Conservation (phyloP, 2,888 invertebrate genomes). For the Meganola albula region DNA sequence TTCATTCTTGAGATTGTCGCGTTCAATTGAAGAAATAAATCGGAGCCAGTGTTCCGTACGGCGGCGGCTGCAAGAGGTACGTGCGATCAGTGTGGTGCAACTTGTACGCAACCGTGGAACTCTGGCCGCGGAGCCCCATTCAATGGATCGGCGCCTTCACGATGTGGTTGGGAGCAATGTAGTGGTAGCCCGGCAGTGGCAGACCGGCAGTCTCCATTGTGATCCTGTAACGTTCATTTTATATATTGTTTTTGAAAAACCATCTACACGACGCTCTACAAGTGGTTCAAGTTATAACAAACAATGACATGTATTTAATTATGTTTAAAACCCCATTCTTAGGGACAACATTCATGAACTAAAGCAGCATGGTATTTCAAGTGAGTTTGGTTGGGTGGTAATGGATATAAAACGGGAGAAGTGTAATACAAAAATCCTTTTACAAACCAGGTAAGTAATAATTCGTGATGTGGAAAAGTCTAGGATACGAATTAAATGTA, state of each 20-base stretch:
- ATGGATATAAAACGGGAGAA: slow-evolving; percentile 38
- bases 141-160: slow-evolving; percentile 95
- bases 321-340: slow-evolving; percentile 24
- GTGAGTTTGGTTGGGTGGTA: slow-evolving; percentile 36
- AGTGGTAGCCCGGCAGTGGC: slow-evolving; percentile 93
- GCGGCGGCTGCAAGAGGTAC: slow-evolving; percentile 46
- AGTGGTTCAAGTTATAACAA: background rate
- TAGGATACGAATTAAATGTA: slow-evolving; percentile 68
- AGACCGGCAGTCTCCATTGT: slow-evolving; percentile 96
- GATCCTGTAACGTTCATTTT: slow-evolving; percentile 90
- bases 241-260: too few species aligned
- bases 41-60: slow-evolving; percentile 60
- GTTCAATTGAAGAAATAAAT: slow-evolving; percentile 63
- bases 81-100: slow-evolving; percentile 37
- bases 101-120: slow-evolving; percentile 43
- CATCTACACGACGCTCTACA: slow-evolving; percentile 3
- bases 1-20: slow-evolving; percentile 45
- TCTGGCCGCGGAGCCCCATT: slow-evolving; percentile 65
- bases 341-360: slow-evolving; percentile 17
- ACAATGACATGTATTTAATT: background rate
- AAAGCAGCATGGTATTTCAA: slow-evolving; percentile 25
- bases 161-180: slow-evolving; percentile 94
- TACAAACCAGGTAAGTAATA: slow-evolving; percentile 13
- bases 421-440: slow-evolving; percentile 19
- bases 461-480: slow-evolving; percentile 39